Conservation (phyloP, 2,113 vertebrate genomes). For the Donacobius atricapilla region DNA sequence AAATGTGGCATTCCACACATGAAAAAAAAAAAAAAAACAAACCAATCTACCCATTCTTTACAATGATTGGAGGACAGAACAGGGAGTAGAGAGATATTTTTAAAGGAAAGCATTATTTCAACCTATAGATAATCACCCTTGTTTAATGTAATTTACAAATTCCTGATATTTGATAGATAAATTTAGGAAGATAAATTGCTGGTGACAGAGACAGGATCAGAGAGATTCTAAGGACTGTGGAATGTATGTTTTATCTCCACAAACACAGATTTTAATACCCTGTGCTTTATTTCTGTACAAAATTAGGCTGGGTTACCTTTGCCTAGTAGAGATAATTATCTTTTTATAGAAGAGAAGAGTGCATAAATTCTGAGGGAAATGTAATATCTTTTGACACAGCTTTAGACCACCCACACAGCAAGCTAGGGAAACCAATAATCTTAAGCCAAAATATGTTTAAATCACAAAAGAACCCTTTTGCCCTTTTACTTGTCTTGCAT, state of each 20-base stretch:
- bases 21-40: not conserved
- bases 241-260: not conserved
- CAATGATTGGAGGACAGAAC: not conserved
- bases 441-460: conserved; percentile 38
- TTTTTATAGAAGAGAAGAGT: conserved; percentile 22
- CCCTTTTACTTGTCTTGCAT: not conserved
- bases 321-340: conserved; percentile 12
- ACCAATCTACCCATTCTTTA: not conserved
- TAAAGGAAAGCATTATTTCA: not conserved
- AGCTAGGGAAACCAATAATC: not conserved
- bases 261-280: not conserved
- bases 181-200: conserved; percentile 21
- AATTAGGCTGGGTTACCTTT: not conserved
- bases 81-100: not conserved
- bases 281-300: not conserved
- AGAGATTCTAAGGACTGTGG: not conserved
- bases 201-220: not conserved
- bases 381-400: not conserved
- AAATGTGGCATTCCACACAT: not conserved
- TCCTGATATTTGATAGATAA: conserved; percentile 15
- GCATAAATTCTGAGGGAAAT: conserved; percentile 1
- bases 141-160: conserved; percentile 21
- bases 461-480: conserved; percentile 9
- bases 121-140: not conserved
- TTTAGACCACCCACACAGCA: conserved; percentile 23